phyloP scores from a whole-genome alignment of 2,113 vertebrate genomes.

The Nycticebus coucang region DNA sequence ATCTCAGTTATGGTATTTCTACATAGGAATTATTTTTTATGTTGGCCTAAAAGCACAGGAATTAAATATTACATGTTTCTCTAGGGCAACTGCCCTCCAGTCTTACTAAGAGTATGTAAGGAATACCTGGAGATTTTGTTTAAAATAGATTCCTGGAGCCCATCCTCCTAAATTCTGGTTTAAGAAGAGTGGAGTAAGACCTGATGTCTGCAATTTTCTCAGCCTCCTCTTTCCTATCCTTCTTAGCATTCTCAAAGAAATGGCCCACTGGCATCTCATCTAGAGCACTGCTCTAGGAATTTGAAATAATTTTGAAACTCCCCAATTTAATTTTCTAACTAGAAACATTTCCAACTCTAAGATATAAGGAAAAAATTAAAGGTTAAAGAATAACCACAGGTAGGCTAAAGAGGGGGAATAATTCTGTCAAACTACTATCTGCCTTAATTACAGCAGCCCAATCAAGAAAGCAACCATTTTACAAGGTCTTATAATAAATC shows the following conservation, averaged over 20 bases:
- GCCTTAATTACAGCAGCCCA: background rate
- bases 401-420: background rate
- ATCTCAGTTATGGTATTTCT: background rate
- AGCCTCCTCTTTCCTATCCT: background rate
- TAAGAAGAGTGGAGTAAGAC: background rate
- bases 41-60: background rate
- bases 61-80: background rate
- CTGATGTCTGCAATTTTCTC: background rate
- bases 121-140: background rate
- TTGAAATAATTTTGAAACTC: constrained; percentile 36
- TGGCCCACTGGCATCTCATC: background rate
- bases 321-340: constrained; percentile 22
- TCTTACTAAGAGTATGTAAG: background rate
- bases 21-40: background rate
- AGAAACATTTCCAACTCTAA: constrained; percentile 5
- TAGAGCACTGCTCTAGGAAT: background rate
- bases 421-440: constrained; percentile 12
- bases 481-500: background rate
- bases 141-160: background rate
- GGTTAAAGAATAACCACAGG: background rate
- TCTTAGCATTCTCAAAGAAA: background rate
- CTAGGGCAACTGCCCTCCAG: background rate
- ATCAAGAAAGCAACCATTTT: constrained; percentile 8
- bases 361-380: background rate
- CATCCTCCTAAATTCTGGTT: background rate